Conservation (phyloP, 1,140 invertebrate species). For the Apis florea region DNA sequence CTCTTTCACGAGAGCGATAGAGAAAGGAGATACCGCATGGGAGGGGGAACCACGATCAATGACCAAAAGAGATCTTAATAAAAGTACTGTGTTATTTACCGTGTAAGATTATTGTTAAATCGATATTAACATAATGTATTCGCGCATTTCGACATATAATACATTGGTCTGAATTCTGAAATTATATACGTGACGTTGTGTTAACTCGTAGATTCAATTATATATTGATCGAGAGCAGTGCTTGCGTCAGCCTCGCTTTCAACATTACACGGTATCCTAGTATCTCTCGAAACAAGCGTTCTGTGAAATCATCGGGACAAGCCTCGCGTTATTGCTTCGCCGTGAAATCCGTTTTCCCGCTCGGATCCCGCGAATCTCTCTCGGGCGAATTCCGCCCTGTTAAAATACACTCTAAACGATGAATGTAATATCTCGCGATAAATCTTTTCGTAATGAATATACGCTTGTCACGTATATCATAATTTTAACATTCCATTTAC, state of each 20-base stretch:
- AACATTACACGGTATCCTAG: conserved; percentile 14
- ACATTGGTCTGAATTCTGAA: conserved; percentile 29
- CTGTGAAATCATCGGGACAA: conserved; percentile 2
- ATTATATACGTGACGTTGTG: conserved; percentile 21
- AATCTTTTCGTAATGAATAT: conserved; percentile 8
- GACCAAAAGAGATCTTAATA: conserved; percentile 45
- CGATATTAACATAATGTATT: not conserved
- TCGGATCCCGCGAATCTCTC: not conserved
- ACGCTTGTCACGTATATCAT: conserved; percentile 22
- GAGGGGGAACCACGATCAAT: conserved; percentile 39
- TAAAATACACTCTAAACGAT: not conserved
- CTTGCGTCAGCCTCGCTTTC: conserved; percentile 36
- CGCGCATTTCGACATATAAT: not conserved
- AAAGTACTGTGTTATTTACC: not conserved
- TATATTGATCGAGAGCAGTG: conserved; percentile 33
- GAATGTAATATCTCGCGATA: not conserved
- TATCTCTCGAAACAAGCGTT: conserved; percentile 26
- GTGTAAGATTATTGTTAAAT: not conserved
- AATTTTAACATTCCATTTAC: conserved; percentile 18
- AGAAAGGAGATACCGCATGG: not conserved
- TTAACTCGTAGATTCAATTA: conserved; percentile 46
- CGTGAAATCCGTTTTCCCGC: not conserved
- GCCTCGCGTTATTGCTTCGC: conserved; percentile 6
- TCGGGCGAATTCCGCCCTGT: not conserved
- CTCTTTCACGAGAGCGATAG: not conserved